Evolutionary conservation across 2,113 vertebrate genomes (phyloP).

Genomic region (Eublepharis macularius): DNA sequence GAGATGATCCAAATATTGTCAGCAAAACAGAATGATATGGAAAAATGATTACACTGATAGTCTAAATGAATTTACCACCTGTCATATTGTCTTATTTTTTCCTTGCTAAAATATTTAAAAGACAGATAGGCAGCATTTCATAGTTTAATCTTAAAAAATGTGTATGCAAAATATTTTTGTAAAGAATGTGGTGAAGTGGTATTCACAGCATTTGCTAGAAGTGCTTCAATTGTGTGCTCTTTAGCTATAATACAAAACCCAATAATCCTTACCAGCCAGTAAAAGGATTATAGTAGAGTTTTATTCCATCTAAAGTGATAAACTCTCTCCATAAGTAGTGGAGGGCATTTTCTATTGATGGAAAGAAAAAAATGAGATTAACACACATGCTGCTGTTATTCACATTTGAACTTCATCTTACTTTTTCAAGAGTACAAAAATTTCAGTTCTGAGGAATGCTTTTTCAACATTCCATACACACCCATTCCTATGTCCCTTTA

Average conservation of each 20-base stretch:
- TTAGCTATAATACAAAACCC: slow-evolving; percentile 9
- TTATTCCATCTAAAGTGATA: slow-evolving; percentile 85
- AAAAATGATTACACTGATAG: background rate
- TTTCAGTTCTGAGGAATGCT: background rate
- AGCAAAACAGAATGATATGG: background rate
- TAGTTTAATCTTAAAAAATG: background rate
- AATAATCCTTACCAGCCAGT: slow-evolving; percentile 88
- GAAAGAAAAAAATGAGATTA: slow-evolving; percentile 47
- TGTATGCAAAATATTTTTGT: background rate
- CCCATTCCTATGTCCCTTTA: too few species aligned
- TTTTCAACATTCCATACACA: background rate
- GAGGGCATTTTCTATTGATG: slow-evolving; percentile 80
- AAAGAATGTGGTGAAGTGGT: background rate
- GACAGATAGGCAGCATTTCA: background rate
- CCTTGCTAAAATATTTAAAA: background rate
- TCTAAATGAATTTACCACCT: background rate
- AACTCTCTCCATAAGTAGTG: slow-evolving; percentile 95
- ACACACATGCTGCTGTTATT: background rate
- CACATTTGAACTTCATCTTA: background rate
- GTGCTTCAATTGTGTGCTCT: background rate
- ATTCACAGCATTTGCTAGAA: background rate
- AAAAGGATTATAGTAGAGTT: slow-evolving; percentile 94
- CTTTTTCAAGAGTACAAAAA: slow-evolving; percentile 17
- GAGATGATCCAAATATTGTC: background rate
- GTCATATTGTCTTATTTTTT: background rate